Evolutionary conservation across 2,888 invertebrate species (phyloP).

Genomic region (Epistrophella euchroma): DNA sequence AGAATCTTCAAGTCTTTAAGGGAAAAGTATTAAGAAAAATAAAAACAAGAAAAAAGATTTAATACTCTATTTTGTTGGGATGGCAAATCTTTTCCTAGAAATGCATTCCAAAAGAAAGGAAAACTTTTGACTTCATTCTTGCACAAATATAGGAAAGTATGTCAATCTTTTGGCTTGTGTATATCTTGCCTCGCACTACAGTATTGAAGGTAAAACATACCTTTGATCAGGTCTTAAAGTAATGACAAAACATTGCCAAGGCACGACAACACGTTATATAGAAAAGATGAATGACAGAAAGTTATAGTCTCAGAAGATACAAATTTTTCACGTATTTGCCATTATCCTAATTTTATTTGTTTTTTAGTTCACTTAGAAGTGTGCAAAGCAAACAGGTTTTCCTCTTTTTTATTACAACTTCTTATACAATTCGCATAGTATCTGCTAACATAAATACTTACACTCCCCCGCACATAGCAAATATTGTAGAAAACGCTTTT

Average conservation of each 20-base stretch:
- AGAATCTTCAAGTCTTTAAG: slow-evolving; percentile 8
- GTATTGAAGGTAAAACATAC: slow-evolving; percentile 4
- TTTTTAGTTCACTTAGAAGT: slow-evolving; percentile 21
- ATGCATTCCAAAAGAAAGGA: slow-evolving; percentile 23
- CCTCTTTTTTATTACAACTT: slow-evolving; percentile 26
- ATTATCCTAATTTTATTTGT: slow-evolving; percentile 73
- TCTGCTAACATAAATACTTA: not conserved
- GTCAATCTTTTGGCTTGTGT: slow-evolving; percentile 62
- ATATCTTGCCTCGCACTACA: not conserved
- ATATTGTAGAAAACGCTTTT: slow-evolving; percentile 44
- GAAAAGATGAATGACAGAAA: not conserved
- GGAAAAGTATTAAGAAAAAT: not conserved
- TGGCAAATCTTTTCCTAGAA: not conserved
- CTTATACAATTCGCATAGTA: not conserved
- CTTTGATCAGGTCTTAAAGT: slow-evolving; percentile 22
- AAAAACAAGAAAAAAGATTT: not conserved
- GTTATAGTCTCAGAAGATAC: slow-evolving; percentile 24
- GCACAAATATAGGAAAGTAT: slow-evolving; percentile 54
- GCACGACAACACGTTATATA: not conserved
- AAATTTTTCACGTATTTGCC: slow-evolving; percentile 64
- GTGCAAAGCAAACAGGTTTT: slow-evolving; percentile 63
- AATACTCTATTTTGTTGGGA: not conserved
- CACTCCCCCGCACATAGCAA: slow-evolving; percentile 35
- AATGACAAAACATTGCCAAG: slow-evolving; percentile 11
- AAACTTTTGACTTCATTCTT: slow-evolving; percentile 16